Evolutionary conservation across 1,140 invertebrate species (phyloP), one percentile per base, ranked within the genome.

Genomic region (Spodoptera frugiperda): DNA sequence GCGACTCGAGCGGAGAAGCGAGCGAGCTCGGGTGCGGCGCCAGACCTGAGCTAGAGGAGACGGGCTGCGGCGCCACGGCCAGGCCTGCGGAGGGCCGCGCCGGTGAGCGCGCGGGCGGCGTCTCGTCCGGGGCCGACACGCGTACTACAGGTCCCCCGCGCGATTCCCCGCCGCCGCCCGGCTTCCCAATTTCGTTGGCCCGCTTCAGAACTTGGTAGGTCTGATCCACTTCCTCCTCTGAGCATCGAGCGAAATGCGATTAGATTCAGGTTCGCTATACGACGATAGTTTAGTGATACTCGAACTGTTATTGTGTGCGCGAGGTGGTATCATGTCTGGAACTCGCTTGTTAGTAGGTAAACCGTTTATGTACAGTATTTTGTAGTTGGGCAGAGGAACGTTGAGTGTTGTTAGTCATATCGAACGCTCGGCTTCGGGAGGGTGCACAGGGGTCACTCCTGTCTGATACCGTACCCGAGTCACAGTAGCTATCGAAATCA

Each of bases 141-240:
- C 88, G 94, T 82, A 95, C 94, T 86, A 95, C 94, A 82, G 91
- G 93, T 82, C 89, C 87, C 83, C 93, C 85, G 88, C 84, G 91
- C 79, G 82, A 78, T 77, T 79, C 88, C 86, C 82, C 85, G 77
- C 88, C 89, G 77, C 94, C 89, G 77, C 94, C 91, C 81, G 93
- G 95, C 91, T 94, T 95, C 87, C 96, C 95, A 91, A 98, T 96
- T 95, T 98, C 97, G 85, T 97, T 97, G 85, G 97, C 98, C 94
- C 98, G 97, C 95, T 98, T 98, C 95, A 98, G 95, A 89, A 98
- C 97, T 95, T 98, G 97, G 95, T 98, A 98, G 89, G 97, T 98
- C 94, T 97, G 96, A 95, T 98, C 98, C 95, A 98, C 96, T 95
- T 97, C 97, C 88, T 93, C 94, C 93, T 94, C 92, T 94, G 87